A percentile compares a stretch with the other conserved stretches of the same genome.
Conservation (phyloP, 1,140 invertebrate genomes). For the Dryas iulia region DNA sequence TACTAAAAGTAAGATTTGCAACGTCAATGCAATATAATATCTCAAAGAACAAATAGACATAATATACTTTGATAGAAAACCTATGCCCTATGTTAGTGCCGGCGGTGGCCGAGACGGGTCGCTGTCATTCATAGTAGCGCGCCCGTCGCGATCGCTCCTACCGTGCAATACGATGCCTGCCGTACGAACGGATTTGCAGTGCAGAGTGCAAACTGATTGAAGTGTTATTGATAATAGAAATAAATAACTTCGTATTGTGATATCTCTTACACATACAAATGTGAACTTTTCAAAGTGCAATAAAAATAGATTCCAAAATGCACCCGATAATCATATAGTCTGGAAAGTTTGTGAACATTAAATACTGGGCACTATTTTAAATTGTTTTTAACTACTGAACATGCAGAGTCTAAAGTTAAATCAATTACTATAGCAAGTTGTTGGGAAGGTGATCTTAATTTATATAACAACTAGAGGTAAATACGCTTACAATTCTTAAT, state of each 20-base stretch:
- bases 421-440: background rate
- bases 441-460: background rate
- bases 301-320: background rate
- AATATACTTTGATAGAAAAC: slow-evolving; percentile 1
- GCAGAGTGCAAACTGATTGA: background rate
- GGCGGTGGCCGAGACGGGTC: background rate
- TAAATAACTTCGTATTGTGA: background rate
- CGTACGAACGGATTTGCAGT: slow-evolving; percentile 1
- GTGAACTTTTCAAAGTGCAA: background rate
- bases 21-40: background rate
- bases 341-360: background rate
- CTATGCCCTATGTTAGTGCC: background rate
- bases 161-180: background rate
- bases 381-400: background rate
- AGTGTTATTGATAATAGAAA: background rate
- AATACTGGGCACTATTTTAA: background rate
- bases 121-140: slow-evolving; percentile 16
- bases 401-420: background rate
- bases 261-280: background rate
- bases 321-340: background rate
- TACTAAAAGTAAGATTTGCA: background rate
- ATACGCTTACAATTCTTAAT: background rate
- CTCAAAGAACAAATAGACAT: background rate
- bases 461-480: background rate
- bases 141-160: slow-evolving; percentile 13